Conservation (phyloP, 2,113 vertebrate genomes). For the Dermatemys mawii region DNA sequence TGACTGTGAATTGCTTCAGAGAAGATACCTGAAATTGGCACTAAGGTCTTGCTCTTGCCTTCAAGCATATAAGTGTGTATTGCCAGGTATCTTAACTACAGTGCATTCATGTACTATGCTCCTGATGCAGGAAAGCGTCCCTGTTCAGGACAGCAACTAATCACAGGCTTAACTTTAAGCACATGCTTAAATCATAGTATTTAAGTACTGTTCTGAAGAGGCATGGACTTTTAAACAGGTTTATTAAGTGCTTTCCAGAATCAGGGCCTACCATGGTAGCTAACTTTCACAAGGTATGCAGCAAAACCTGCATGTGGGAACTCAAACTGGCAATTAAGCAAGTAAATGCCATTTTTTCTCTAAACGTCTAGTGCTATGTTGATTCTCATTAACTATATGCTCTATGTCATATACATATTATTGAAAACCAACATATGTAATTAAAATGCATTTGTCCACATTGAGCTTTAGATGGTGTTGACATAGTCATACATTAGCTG, state of each 20-base stretch:
- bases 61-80: background rate
- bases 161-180: slow-evolving; percentile 3
- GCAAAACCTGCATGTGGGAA: background rate
- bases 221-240: background rate
- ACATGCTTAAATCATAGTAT: background rate
- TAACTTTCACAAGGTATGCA: background rate
- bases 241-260: background rate
- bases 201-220: background rate
- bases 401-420: background rate
- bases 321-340: background rate
- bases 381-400: background rate
- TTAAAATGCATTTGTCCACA: background rate
- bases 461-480: background rate
- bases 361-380: background rate
- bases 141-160: background rate
- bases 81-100: background rate
- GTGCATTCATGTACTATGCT: background rate
- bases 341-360: background rate
- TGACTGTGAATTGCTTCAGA: background rate
- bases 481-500: background rate
- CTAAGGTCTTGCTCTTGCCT: background rate
- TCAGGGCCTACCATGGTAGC: background rate
- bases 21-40: background rate
- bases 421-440: background rate
- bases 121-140: background rate